Percentiles rank a stretch among this genome's conserved stretches.
Conservation (phyloP, 1,140 invertebrate genomes). For the Pollicipes pollicipes region DNA sequence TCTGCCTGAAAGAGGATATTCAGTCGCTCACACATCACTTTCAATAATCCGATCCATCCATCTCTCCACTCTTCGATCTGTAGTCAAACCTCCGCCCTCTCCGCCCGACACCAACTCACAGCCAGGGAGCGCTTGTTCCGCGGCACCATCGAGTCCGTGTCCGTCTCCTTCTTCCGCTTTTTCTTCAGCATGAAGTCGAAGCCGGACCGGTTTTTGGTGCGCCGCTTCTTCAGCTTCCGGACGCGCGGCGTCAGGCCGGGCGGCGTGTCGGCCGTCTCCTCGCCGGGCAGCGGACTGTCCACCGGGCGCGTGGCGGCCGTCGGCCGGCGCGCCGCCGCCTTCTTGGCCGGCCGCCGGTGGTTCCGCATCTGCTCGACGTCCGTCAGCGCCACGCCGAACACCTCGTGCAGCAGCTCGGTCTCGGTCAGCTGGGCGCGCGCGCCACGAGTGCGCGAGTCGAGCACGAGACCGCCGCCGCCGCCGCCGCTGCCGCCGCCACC, state of each 20-base stretch:
- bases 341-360: neutral
- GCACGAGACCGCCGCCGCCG: neutral
- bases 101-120: no score
- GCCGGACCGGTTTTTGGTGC: conserved; percentile 42
- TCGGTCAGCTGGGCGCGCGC: neutral
- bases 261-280: neutral
- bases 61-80: no score
- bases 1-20: no score
- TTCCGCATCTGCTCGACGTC: neutral
- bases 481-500: neutral
- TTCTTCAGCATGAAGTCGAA: conserved; percentile 79
- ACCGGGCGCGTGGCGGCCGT: neutral
- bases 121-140: neutral
- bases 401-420: neutral
- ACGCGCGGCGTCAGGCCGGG: neutral
- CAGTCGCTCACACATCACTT: no score
- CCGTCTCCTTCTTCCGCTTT: conserved; percentile 30
- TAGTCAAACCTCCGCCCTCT: no score
- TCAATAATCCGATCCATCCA: no score
- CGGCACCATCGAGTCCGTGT: neutral
- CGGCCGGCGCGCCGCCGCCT: neutral
- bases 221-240: conserved; percentile 9
- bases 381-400: neutral
- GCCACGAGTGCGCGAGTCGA: neutral
- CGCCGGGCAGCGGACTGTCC: neutral